Percentiles rank a stretch among this genome's conserved stretches.
Conservation (phyloP, 2,888 invertebrate genomes). For the Xestia c-nigrum region DNA sequence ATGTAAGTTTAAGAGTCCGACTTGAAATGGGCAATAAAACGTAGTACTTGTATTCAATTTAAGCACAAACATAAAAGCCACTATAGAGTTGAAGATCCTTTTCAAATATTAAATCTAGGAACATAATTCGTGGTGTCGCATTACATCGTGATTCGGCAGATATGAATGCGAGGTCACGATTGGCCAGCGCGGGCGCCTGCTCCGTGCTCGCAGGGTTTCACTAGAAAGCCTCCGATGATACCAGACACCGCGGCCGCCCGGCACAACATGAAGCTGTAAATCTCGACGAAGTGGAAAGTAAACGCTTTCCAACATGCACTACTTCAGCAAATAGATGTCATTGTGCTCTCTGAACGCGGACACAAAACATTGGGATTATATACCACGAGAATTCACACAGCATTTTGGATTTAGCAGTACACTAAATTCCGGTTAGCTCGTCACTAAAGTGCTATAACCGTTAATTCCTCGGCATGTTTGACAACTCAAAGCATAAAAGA, state of each 20-base stretch:
- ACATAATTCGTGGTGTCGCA: slow-evolving; percentile 58
- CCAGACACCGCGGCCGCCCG: slow-evolving; percentile 74
- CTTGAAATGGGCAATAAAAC: slow-evolving; percentile 38
- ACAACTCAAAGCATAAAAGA: slow-evolving; percentile 63
- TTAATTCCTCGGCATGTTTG: slow-evolving; percentile 56
- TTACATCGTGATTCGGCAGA: slow-evolving; percentile 54
- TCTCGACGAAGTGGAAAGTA: slow-evolving; percentile 79
- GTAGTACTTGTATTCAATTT: slow-evolving; percentile 17
- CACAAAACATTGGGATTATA: slow-evolving; percentile 43
- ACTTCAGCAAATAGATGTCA: slow-evolving; percentile 67
- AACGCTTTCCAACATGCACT: slow-evolving; percentile 78
- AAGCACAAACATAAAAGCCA: slow-evolving; percentile 2
- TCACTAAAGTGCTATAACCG: slow-evolving; percentile 48
- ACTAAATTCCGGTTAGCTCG: slow-evolving; percentile 40
- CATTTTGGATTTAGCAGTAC: slow-evolving; percentile 32
- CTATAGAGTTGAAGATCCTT: slow-evolving; percentile 6
- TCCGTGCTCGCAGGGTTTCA: slow-evolving; percentile 69
- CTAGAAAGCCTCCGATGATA: slow-evolving; percentile 83
- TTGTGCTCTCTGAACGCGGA: slow-evolving; percentile 60
- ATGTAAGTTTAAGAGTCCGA: slow-evolving; percentile 20
- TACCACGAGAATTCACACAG: slow-evolving; percentile 44
- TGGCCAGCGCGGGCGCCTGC: slow-evolving; percentile 63
- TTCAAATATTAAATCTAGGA: slow-evolving; percentile 47
- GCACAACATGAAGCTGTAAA: slow-evolving; percentile 77
- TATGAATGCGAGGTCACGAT: slow-evolving; percentile 79